Percentiles rank a stretch among this genome's conserved stretches.
Evolutionary conservation across 2,113 vertebrate genomes (phyloP).

Genomic region (Oreochromis niloticus): DNA sequence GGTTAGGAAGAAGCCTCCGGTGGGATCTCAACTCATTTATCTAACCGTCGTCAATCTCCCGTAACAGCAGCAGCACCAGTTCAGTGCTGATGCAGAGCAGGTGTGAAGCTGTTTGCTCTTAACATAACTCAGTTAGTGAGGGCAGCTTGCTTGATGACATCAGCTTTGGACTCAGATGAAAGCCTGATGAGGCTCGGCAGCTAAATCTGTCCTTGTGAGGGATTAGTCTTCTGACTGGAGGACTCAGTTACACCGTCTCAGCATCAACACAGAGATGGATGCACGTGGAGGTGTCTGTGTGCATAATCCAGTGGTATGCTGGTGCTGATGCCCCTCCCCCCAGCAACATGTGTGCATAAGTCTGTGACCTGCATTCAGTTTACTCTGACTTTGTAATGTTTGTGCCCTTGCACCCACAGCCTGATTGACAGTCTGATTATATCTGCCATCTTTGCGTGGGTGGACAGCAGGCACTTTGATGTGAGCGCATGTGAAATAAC

Average conservation of each 20-base stretch:
- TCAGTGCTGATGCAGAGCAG: background rate
- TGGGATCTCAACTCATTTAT: background rate
- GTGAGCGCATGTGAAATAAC: background rate
- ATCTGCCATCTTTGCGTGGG: constrained; percentile 24
- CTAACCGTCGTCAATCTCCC: background rate
- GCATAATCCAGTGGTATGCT: background rate
- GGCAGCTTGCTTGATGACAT: constrained; percentile 5
- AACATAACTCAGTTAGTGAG: constrained; percentile 21
- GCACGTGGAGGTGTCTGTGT: background rate
- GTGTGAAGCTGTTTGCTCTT: constrained; percentile 32
- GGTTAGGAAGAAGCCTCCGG: background rate
- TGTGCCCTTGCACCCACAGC: background rate
- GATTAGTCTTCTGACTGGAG: constrained; percentile 47
- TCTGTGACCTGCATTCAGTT: background rate
- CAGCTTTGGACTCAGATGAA: constrained; percentile 47
- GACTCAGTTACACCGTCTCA: constrained; percentile 43
- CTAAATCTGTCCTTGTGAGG: constrained; percentile 46
- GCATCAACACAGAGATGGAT: constrained; percentile 15
- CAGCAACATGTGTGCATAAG: constrained; percentile 19
- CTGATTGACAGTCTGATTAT: constrained; percentile 37
- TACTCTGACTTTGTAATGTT: background rate
- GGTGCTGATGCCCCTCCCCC: background rate
- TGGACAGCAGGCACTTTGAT: constrained; percentile 34
- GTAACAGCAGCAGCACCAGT: background rate
- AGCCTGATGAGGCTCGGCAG: constrained; percentile 16